These are phyloP conservation scores for Pandemis corylana DNA, from an alignment of 2,888 invertebrate species.

Conservation along the genomic window DNA sequence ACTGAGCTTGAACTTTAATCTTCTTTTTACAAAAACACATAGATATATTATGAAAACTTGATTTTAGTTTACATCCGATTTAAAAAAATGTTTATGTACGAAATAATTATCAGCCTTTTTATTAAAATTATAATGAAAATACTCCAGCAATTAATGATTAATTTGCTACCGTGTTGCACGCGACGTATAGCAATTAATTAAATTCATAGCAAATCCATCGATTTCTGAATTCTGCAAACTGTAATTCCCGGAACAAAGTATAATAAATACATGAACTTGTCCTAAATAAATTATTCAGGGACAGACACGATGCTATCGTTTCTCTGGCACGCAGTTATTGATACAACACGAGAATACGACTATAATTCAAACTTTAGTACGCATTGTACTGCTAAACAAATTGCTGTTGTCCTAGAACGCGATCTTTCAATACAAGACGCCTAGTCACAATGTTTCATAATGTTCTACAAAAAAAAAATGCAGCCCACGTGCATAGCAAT, in stretches of 20 bases:
- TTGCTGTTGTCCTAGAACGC: neutral
- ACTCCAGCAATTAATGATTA: neutral
- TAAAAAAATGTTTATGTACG: too few relatives aligned
- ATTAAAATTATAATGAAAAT: neutral
- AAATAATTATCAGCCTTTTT: too few relatives aligned
- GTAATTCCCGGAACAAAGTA: neutral
- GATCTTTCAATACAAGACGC: neutral
- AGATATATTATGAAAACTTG: too few relatives aligned
- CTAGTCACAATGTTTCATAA: conserved; percentile 7
- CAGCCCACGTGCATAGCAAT: conserved; percentile 2
- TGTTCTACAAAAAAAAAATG: conserved; percentile 12
- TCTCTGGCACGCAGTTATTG: neutral
- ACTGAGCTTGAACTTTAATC: too few relatives aligned
- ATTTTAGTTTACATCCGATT: too few relatives aligned
- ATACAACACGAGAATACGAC: neutral
- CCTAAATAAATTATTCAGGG: neutral
- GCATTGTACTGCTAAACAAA: neutral
- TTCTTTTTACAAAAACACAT: too few relatives aligned
- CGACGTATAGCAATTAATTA: neutral
- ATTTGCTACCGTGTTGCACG: neutral
- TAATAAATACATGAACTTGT: too few relatives aligned
- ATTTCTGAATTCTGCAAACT: neutral
- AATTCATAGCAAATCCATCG: too few relatives aligned
- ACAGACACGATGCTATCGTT: neutral
- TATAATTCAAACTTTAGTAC: neutral